Evolutionary conservation across 2,113 vertebrate genomes (phyloP).

Genomic region (Mesocricetus auratus): DNA sequence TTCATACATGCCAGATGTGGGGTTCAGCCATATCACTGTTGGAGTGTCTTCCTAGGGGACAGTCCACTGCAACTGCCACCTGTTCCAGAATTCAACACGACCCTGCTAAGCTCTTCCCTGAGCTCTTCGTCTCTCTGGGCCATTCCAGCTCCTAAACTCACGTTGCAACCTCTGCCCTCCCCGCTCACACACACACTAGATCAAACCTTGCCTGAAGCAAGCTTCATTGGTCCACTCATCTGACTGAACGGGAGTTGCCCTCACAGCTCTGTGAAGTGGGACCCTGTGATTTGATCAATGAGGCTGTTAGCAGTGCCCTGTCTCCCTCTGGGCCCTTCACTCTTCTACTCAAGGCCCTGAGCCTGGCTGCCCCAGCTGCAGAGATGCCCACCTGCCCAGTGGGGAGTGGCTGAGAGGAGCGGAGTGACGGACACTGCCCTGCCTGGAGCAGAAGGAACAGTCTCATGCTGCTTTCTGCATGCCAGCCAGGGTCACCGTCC

Average conservation of each 20-base stretch:
- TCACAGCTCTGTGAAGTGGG: neutral
- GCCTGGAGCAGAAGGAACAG: neutral
- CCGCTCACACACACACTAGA: neutral
- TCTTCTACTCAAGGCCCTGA: neutral
- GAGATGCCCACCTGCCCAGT: too few species aligned
- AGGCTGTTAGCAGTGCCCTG: neutral
- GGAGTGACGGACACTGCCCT: neutral
- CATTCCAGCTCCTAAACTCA: neutral
- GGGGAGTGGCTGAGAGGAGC: neutral
- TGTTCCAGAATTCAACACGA: too few species aligned
- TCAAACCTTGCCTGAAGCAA: conserved; percentile 9
- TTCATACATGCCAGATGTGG: rapidly evolving
- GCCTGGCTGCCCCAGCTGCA: too few species aligned
- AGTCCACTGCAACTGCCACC: too few species aligned
- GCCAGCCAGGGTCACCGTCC: rapidly evolving
- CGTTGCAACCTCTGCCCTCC: neutral
- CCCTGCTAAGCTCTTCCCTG: too few species aligned
- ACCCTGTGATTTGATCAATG: rapidly evolving
- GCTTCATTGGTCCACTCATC: rapidly evolving
- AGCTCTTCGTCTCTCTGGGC: too few species aligned
- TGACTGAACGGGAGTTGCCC: neutral
- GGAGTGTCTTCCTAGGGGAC: too few species aligned
- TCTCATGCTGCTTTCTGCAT: rapidly evolving
- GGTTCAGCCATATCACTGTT: neutral
- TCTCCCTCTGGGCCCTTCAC: neutral